Conservation (phyloP, 2,113 vertebrate species). For the Heterocephalus glaber region DNA sequence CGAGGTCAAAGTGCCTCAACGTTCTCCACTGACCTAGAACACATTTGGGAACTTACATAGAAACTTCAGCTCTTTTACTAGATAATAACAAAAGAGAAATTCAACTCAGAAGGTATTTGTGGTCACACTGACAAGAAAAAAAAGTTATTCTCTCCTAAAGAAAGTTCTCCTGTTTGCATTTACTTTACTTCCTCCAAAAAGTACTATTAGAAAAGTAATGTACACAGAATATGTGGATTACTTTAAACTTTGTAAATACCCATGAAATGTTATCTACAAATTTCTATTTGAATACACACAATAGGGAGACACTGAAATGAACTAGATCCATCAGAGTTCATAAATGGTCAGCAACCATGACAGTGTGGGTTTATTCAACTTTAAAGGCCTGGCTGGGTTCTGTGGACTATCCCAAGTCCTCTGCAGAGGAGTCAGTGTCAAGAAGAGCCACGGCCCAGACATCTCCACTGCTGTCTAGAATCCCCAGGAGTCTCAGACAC, state of each 20-base stretch:
- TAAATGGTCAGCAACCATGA: not conserved
- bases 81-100: not conserved
- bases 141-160: not conserved
- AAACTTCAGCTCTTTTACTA: not conserved
- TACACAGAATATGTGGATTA: not conserved
- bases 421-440: not conserved
- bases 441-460: not conserved
- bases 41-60: not conserved
- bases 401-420: not conserved
- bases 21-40: not conserved
- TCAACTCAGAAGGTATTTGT: not conserved
- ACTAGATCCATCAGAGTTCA: rapidly evolving
- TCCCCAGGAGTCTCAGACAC: not conserved
- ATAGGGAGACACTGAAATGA: not conserved
- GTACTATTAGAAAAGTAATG: not conserved
- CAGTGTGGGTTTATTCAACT: not conserved
- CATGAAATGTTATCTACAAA: not conserved
- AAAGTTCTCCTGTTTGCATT: not conserved
- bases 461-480: not conserved
- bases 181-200: not conserved
- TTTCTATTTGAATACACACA: not conserved
- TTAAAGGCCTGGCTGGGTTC: not conserved
- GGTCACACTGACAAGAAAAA: not conserved
- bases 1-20: not conserved
- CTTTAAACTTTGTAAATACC: not conserved